Evolutionary conservation across 53 echinoderm and acorn worm species (phyloP).

Genomic region (Temnopleurus reevesii): DNA sequence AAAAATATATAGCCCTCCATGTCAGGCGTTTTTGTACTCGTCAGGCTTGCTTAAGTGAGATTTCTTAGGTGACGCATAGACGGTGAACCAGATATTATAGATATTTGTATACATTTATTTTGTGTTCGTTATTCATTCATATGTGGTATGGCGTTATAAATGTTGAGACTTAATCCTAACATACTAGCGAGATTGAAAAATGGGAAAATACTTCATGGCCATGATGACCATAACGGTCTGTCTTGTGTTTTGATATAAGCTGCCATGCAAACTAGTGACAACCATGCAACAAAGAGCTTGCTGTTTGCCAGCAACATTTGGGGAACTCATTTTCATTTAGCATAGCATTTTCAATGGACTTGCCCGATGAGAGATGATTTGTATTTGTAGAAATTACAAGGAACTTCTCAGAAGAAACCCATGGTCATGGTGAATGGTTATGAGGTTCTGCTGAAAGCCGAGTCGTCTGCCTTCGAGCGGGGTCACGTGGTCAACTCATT

Average conservation of each 20-base stretch:
- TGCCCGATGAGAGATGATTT: slow-evolving; percentile 24
- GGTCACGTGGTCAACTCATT: slow-evolving; percentile 23
- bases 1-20: too few relatives aligned
- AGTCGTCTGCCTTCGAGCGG: neutral
- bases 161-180: too few relatives aligned
- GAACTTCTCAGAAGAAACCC: neutral
- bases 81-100: too few relatives aligned
- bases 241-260: neutral
- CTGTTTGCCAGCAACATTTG: slow-evolving; percentile 41
- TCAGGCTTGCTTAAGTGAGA: too few relatives aligned
- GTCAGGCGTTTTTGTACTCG: too few relatives aligned
- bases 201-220: too few relatives aligned
- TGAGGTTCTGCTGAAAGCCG: neutral
- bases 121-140: too few relatives aligned
- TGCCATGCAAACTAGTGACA: neutral
- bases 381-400: neutral
- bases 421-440: slow-evolving; percentile 25
- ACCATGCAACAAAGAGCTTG: slow-evolving; percentile 7
- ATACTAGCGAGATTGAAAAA: too few relatives aligned
- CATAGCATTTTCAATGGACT: slow-evolving; percentile 8
- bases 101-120: too few relatives aligned
- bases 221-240: too few relatives aligned
- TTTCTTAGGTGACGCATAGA: too few relatives aligned
- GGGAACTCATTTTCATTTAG: slow-evolving; percentile 26
- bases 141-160: too few relatives aligned